Conservation (phyloP, 2,888 invertebrate species). For the Lacanobia oleracea region DNA sequence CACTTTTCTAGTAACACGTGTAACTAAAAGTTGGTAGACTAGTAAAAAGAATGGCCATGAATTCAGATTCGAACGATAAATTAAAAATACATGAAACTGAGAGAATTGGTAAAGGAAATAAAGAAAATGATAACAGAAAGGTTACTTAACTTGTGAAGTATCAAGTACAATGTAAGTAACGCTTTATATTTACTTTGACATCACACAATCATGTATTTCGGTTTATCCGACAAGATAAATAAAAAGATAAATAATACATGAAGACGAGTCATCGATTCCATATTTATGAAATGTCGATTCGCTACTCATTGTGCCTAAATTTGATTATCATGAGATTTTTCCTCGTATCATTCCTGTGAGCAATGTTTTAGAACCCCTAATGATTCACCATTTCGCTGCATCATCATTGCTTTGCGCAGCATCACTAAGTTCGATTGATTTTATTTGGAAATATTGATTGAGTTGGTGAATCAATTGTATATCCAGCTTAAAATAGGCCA, state of each 20-base stretch:
- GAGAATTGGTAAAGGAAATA: constrained; percentile 3
- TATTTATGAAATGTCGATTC: constrained; percentile 14
- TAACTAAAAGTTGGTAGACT: neutral
- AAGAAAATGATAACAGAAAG: neutral
- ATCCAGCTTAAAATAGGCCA: neutral
- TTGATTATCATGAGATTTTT: neutral
- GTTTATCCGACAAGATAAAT: constrained; percentile 15
- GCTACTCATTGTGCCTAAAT: neutral
- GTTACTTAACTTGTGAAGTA: constrained; percentile 7
- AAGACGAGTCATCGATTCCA: constrained; percentile 17
- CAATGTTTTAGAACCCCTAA: neutral
- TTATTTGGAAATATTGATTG: neutral
- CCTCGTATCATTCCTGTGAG: neutral
- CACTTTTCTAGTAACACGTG: neutral
- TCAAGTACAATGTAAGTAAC: constrained; percentile 6
- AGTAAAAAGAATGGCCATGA: neutral
- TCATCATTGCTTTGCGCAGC: neutral
- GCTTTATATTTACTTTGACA: constrained; percentile 31
- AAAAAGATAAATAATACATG: constrained; percentile 21
- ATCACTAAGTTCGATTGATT: neutral
- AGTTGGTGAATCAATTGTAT: neutral
- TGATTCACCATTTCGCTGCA: constrained; percentile 9
- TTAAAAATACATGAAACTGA: constrained; percentile 13
- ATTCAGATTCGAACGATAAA: neutral
- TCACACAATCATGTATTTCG: constrained; percentile 15